Evolutionary conservation across 2,113 vertebrate species (phyloP), one percentile per base, ranked within the genome.

Genomic region (Pogona vitticeps): DNA sequence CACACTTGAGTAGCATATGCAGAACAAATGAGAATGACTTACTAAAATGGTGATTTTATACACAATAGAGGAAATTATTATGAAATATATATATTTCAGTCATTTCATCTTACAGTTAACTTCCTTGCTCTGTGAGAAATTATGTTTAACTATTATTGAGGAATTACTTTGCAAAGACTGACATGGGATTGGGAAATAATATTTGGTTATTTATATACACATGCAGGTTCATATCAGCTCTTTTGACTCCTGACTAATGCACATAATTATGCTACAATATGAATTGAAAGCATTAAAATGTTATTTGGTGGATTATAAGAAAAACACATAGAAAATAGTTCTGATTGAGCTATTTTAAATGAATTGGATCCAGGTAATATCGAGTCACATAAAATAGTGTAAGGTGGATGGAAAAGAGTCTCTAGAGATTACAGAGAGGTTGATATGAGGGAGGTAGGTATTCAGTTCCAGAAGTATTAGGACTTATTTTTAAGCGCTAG

Each of bases 1-100:
- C 42, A 68, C 59, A 17, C 15, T 78, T 87, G 88, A 23, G 2
- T 75, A 91, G 86, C 85, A 61, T 61, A 0, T 81, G 86, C 89
- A 31, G 36, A 82, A n/a, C 58, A 26, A 26, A 4, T 36, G 3
- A 1, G 61, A 63, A 23, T 82, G 23, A 6, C 33, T 71, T 70
- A 70, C 63, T 10, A 84, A 38, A 84, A 86, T 87, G 88, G 80
- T 40, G 76, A 0, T 84, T 87, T 56, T 20, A 83, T 13, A 26
- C 12, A 31, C n/a, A 68, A 33, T 67, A 56, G 9, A 6, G 36
- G 18, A 61, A 63, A 73, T 1, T 36, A 26, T 21, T 80, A 38
- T 70, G 86, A 8, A 12, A 63, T 65, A 23, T 65, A 58, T 52
- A 12, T 3, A 52, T 76, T 84, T 52, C 52, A 80, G 20, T 28